Evolutionary conservation across 30 jellyfish, hydroid and myxozoan genomes (phyloP).

Genomic region (Aurelia coerulea): DNA sequence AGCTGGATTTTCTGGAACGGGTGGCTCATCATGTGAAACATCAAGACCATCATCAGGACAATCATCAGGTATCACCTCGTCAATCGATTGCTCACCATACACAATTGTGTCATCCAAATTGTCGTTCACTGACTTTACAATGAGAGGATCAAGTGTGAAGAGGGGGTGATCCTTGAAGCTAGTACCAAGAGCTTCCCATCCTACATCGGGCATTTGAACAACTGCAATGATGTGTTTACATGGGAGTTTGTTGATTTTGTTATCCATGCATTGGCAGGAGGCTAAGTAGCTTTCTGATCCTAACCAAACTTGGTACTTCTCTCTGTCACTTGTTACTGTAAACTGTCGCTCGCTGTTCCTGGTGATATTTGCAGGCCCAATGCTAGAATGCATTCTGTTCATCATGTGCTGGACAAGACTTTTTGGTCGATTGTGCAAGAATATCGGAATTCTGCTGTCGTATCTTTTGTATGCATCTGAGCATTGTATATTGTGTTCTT

Average conservation of each 20-base stretch:
- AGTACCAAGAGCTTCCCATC: conserved; percentile 47
- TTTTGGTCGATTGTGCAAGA: neutral
- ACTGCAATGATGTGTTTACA: conserved; percentile 39
- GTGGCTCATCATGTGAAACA: conserved; percentile 10
- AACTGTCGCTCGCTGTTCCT: too few relatives aligned
- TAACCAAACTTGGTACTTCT: too few relatives aligned
- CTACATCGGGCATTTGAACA: conserved; percentile 20
- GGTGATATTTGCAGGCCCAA: too few relatives aligned
- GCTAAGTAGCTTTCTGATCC: too few relatives aligned
- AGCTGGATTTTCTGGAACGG: neutral
- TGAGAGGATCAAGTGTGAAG: conserved; percentile 25
- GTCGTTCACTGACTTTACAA: conserved; percentile 15
- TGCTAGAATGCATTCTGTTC: too few relatives aligned
- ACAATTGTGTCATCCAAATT: neutral
- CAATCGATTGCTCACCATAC: neutral
- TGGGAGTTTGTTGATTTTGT: conserved; percentile 14
- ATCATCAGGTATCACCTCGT: conserved; percentile 11
- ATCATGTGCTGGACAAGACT: too few relatives aligned
- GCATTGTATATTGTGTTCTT: too few relatives aligned
- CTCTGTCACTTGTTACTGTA: too few relatives aligned
- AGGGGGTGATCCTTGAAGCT: conserved; percentile 22
- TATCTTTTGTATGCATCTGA: too few relatives aligned
- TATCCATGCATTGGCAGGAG: too few relatives aligned
- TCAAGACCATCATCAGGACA: conserved; percentile 12
- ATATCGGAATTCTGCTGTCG: neutral